Conservation (phyloP, 2,797 vertebrate genomes). For the Cynopterus sphinx region DNA sequence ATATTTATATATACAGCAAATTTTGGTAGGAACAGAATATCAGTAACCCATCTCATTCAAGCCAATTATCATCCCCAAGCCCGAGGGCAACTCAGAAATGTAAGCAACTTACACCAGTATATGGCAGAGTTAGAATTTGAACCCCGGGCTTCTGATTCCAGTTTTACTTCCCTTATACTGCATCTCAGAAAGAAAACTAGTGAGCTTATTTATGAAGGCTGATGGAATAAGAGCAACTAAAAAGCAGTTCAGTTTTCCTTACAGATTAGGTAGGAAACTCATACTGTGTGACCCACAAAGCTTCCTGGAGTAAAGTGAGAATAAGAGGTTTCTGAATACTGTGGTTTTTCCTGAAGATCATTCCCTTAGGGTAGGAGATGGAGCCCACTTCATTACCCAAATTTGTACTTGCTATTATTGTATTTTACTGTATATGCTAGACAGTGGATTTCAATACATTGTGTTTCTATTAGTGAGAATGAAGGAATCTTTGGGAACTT, state of each 20-base stretch:
- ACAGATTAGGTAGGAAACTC: neutral
- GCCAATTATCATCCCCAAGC: neutral
- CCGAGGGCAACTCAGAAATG: neutral
- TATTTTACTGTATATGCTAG: neutral
- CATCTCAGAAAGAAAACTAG: neutral
- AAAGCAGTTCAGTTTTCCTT: constrained; percentile 20
- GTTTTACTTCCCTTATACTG: constrained; percentile 5
- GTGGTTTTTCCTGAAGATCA: neutral
- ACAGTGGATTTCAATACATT: constrained; percentile 1
- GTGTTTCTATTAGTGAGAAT: constrained; percentile 18
- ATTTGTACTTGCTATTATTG: neutral
- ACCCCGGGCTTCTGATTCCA: neutral
- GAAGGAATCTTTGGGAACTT: constrained; percentile 20
- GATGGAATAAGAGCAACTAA: neutral
- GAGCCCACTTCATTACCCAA: constrained; percentile 9
- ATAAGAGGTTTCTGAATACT: neutral
- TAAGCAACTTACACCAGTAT: constrained; percentile 34
- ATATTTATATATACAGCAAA: constrained; percentile 9
- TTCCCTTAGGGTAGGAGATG: neutral
- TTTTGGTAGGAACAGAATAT: neutral
- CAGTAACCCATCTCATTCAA: neutral
- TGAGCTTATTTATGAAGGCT: neutral
- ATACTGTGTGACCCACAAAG: neutral
- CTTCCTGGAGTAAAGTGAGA: neutral
- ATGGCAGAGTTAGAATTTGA: constrained; percentile 10